Conservation (phyloP, 2,797 vertebrate genomes). For the Carapus acus region DNA sequence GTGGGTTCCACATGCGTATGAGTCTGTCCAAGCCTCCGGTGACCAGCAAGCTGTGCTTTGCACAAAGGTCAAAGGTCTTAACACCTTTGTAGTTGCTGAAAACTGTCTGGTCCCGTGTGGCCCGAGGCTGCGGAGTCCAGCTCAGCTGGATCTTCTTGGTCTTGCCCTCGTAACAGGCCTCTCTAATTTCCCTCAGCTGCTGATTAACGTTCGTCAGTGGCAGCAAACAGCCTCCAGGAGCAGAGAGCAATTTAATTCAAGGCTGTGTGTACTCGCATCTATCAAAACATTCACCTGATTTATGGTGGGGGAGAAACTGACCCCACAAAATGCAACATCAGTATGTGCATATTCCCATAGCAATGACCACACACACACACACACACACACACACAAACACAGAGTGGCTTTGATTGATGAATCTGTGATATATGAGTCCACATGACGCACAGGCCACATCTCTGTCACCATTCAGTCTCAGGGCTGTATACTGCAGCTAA, state of each 20-base stretch:
- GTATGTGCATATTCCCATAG: conserved; percentile 21
- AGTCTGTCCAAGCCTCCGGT: conserved; percentile 71
- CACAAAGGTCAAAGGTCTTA: conserved; percentile 69
- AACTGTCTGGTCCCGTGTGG: conserved; percentile 59
- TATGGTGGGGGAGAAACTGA: conserved; percentile 35
- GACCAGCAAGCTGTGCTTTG: conserved; percentile 66
- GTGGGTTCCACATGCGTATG: conserved; percentile 75
- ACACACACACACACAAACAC: conserved; percentile 3
- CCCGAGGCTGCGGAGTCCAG: conserved; percentile 54
- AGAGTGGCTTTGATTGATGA: conserved; percentile 34
- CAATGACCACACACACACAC: conserved; percentile 6
- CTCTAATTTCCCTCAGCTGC: conserved; percentile 66
- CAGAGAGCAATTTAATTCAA: conserved; percentile 28
- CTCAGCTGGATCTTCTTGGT: conserved; percentile 48
- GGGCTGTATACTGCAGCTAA: conserved; percentile 22
- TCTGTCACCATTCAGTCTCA: conserved; percentile 23
- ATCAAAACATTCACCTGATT: conserved; percentile 35
- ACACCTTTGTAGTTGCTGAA: conserved; percentile 69
- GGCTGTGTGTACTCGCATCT: conserved; percentile 19
- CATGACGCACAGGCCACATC: conserved; percentile 40
- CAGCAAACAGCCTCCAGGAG: conserved; percentile 57
- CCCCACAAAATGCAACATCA: not conserved
- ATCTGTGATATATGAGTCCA: conserved; percentile 56
- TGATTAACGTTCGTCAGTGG: conserved; percentile 65
- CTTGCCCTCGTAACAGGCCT: conserved; percentile 57